Evolutionary conservation across 2,888 invertebrate species (phyloP).

Genomic region (Mythimna loreyi): DNA sequence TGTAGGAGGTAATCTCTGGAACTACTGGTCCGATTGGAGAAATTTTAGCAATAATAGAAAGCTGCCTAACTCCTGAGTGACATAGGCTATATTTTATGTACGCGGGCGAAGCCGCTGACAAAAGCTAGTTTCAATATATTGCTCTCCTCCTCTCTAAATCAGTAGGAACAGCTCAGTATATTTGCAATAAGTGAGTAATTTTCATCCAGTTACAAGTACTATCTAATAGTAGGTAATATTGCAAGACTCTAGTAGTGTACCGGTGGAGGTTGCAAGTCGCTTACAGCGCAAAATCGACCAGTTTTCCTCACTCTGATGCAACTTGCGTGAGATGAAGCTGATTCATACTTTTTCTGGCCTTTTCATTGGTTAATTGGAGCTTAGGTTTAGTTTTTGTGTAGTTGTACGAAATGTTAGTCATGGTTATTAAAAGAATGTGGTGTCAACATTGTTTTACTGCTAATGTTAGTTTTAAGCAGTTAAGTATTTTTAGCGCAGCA

Average conservation of each 20-base stretch:
- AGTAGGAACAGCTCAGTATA: background rate
- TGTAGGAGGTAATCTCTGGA: no score
- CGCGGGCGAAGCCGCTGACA: no score
- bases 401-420: background rate
- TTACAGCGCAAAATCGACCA: slow-evolving; percentile 47
- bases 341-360: slow-evolving; percentile 41
- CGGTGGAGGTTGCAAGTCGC: slow-evolving; percentile 16
- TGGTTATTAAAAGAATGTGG: no score
- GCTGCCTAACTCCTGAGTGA: no score
- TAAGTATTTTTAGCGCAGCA: no score
- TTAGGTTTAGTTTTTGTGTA: background rate
- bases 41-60: no score
- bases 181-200: slow-evolving; percentile 37
- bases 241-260: slow-evolving; percentile 29
- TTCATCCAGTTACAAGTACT: slow-evolving; percentile 25
- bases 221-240: slow-evolving; percentile 26
- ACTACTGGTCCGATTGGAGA: no score
- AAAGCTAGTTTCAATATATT: no score
- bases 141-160: background rate
- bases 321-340: slow-evolving; percentile 48
- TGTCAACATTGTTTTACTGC: no score
- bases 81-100: no score
- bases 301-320: slow-evolving; percentile 44
- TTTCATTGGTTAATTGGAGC: slow-evolving; percentile 26
- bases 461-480: no score